Evolutionary conservation across 2,888 invertebrate species (phyloP).

Genomic region (Coecobrya sp.): DNA sequence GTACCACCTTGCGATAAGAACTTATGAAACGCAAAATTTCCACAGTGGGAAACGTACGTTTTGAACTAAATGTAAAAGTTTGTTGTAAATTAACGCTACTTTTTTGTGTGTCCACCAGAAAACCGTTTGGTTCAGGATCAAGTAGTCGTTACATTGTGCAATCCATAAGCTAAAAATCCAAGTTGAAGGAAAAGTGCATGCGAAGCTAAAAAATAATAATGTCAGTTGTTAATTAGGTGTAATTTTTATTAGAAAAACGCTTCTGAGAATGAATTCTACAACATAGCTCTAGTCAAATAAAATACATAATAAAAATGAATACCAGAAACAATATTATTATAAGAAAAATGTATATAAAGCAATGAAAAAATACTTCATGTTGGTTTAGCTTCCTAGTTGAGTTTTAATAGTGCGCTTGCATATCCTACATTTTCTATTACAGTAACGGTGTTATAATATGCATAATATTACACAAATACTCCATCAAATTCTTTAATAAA

Average conservation of each 20-base stretch:
- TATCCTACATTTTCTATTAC: no score
- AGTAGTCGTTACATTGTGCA: slow-evolving; percentile 34
- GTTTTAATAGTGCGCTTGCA: no score
- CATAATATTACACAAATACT: no score
- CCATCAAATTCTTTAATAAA: no score
- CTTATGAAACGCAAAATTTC: neutral
- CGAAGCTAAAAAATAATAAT: neutral
- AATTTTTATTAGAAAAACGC: neutral
- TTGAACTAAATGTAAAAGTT: neutral
- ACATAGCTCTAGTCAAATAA: neutral
- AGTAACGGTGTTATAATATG: no score
- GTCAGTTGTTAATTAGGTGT: neutral
- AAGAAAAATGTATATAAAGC: neutral
- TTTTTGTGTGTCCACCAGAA: neutral
- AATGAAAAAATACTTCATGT: neutral
- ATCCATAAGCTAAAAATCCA: neutral
- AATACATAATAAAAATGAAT: neutral
- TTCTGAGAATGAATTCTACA: neutral
- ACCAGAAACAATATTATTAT: slow-evolving; percentile 4
- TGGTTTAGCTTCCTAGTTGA: slow-evolving; percentile 21
- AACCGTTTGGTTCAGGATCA: neutral
- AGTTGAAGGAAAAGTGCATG: neutral
- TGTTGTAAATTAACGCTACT: slow-evolving; percentile 6
- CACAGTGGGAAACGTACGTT: neutral
- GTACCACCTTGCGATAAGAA: neutral